Conservation (phyloP, 2,113 vertebrate genomes). For the Crotophaga sulcirostris region DNA sequence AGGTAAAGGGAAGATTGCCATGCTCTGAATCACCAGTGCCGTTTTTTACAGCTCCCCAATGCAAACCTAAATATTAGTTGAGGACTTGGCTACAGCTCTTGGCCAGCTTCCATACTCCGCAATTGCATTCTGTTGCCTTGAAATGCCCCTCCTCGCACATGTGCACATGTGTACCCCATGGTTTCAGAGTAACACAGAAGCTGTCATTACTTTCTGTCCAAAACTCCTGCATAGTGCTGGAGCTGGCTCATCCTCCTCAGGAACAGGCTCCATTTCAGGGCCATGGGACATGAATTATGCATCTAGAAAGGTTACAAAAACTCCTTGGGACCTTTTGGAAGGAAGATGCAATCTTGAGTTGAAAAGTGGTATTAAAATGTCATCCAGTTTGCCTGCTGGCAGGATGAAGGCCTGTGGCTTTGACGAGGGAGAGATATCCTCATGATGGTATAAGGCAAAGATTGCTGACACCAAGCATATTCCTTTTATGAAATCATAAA, state of each 20-base stretch:
- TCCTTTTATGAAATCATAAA: conserved; percentile 57
- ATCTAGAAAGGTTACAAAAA: conserved; percentile 25
- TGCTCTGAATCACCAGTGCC: not conserved
- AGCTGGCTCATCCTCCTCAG: not conserved
- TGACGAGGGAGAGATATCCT: not conserved
- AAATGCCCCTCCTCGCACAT: not conserved
- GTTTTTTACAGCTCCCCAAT: not conserved
- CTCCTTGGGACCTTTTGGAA: conserved; percentile 18
- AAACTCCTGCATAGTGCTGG: not conserved
- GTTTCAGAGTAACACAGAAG: not conserved
- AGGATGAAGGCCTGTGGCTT: not conserved
- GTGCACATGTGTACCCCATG: not conserved
- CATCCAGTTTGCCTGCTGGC: not conserved
- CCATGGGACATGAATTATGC: not conserved
- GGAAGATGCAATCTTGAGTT: conserved; percentile 18
- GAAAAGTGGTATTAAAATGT: conserved; percentile 44
- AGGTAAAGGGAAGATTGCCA: not conserved
- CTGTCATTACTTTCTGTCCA: not conserved
- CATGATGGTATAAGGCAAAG: not conserved
- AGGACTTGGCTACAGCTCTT: conserved; percentile 1
- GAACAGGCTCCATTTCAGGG: not conserved
- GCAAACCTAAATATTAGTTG: not conserved
- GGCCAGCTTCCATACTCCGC: not conserved
- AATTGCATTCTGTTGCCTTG: not conserved
- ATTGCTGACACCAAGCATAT: conserved; percentile 37